Evolutionary conservation across 2,113 vertebrate genomes (phyloP), one percentile per base, ranked within the genome.

Genomic region (Myotis lucifugus): DNA sequence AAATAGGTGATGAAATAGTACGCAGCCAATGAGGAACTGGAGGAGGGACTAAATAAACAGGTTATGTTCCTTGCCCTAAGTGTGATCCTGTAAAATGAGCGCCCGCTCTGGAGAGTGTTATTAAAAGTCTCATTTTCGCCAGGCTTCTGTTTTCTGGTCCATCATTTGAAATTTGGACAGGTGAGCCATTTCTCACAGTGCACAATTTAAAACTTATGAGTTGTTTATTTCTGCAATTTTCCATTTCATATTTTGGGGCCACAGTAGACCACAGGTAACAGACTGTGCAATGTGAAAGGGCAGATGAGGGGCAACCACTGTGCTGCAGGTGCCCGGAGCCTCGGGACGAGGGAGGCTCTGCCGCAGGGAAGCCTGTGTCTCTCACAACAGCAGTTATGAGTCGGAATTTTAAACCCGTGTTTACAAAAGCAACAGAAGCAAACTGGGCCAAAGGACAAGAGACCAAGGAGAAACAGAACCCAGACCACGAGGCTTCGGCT

Each of bases 391-490:
- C 52, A 59, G 64, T 12, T 29, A 40, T 73, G 32, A 88, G 76
- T 10, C 66, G 46, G 72, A 72, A 83, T n/a, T 72, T 32, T 69
- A 91, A 92, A 81, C 6, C 46, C 15, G 4, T 59, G 19, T 93
- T 96, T 64, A 78, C 56, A 90, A 73, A 95, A 93, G 78, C 72
- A 48, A 46, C 29, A 69, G 52, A 85, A 70, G 32, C 25, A 37
- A 93, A 59, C 64, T 5, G 29, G 50, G 37, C 34, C 48, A 81
- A 79, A 67, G 56, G 64, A 84, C 34, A 87, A 70, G 67, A 95
- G 12, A 56, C 34, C 56, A 72, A 37, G 84, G 56, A 46, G 54
- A 86, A 85, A 72, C 0, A 85, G 61, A 40, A 73, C 1, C 7
- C 32, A 70, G 46, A 61, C n/a, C 23, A 6, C 27, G 14, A n/a